Conservation (phyloP, 2,888 invertebrate genomes). For the Siphlonurus alternatus region DNA sequence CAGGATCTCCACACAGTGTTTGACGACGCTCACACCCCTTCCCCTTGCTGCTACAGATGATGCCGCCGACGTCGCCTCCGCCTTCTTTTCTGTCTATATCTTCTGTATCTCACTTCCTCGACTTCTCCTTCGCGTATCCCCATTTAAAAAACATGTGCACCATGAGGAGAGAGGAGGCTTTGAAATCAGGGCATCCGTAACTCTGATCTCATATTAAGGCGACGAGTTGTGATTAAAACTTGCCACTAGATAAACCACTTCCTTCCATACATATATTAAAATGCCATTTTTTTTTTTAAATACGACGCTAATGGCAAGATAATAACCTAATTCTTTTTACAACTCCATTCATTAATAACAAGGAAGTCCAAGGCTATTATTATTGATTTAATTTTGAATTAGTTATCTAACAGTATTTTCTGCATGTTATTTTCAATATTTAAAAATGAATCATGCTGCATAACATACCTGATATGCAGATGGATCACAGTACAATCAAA, state of each 20-base stretch:
- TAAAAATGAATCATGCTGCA: no score
- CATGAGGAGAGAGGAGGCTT: not conserved
- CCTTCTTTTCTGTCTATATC: not conserved
- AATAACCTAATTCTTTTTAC: not conserved
- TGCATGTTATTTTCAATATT: no score
- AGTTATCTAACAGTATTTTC: no score
- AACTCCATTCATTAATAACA: no score
- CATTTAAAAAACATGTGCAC: no score
- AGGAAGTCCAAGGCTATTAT: no score
- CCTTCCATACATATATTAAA: not conserved
- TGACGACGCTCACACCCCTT: not conserved
- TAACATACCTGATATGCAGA: no score
- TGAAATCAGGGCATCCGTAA: not conserved
- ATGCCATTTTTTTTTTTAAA: no score
- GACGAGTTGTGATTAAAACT: not conserved
- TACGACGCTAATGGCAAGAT: not conserved
- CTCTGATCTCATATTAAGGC: not conserved
- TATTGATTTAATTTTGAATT: no score
- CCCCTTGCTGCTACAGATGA: not conserved
- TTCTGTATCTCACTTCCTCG: not conserved
- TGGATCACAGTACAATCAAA: no score
- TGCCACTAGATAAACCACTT: not conserved
- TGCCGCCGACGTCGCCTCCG: no score
- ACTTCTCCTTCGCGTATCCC: not conserved
- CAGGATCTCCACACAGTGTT: conserved; percentile 1